These are phyloP conservation scores for Acanthoscelides obtectus DNA, from an alignment of 2,888 invertebrate species.

Conservation along the genomic window DNA sequence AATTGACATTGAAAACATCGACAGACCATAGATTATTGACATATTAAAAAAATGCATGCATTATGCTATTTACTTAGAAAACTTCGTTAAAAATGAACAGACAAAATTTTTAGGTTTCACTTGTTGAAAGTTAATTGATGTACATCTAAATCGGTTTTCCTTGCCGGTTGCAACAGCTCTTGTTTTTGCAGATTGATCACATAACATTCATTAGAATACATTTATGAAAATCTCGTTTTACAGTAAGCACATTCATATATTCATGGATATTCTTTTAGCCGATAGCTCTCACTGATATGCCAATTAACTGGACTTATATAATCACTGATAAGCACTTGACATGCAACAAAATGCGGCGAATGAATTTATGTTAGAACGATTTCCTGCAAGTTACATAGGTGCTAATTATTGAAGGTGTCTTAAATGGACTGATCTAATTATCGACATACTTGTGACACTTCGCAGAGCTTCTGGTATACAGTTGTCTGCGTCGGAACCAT, in stretches of 20 bases:
- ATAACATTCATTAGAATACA: not conserved
- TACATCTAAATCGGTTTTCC: too few species aligned
- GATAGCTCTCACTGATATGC: not conserved
- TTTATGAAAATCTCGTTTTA: not conserved
- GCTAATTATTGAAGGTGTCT: not conserved
- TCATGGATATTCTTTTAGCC: not conserved
- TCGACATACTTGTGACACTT: not conserved
- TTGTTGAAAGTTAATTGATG: too few species aligned
- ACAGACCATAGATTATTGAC: too few species aligned
- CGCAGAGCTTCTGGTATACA: not conserved
- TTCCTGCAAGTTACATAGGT: not conserved
- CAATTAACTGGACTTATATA: not conserved
- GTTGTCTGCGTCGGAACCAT: not conserved
- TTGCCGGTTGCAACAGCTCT: not conserved
- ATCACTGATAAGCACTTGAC: not conserved
- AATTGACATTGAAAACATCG: too few species aligned
- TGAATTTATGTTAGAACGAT: not conserved
- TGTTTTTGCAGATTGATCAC: not conserved
- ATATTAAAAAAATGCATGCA: too few species aligned
- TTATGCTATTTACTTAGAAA: too few species aligned
- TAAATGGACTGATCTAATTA: not conserved
- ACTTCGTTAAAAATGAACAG: too few species aligned
- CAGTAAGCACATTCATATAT: not conserved
- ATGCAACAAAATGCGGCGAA: not conserved
- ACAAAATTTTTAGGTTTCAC: too few species aligned